Evolutionary conservation across 2,113 vertebrate genomes (phyloP).

Genomic region (Pipra filicauda): DNA sequence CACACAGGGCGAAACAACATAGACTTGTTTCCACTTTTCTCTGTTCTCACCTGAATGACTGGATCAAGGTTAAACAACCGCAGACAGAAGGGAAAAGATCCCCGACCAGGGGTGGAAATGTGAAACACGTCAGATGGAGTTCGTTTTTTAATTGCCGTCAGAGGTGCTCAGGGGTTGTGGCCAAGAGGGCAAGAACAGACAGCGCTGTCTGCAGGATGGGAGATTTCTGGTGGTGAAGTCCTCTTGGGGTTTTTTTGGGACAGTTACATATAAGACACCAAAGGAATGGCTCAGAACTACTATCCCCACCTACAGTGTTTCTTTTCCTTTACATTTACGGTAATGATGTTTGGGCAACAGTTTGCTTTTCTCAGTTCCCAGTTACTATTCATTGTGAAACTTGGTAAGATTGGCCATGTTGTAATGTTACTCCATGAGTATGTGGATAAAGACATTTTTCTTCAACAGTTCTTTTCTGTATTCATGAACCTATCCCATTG

Average conservation of each 20-base stretch:
- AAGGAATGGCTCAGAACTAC: slow-evolving; percentile 69
- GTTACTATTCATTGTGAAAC: slow-evolving; percentile 76
- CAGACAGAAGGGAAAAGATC: slow-evolving; percentile 50
- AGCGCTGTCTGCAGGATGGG: background rate
- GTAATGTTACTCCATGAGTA: slow-evolving; percentile 32
- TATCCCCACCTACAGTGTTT: slow-evolving; percentile 79
- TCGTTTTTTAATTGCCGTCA: background rate
- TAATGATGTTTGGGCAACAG: slow-evolving; percentile 72
- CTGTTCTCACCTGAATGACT: slow-evolving; percentile 15
- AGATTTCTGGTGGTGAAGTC: slow-evolving; percentile 45
- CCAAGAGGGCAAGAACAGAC: background rate
- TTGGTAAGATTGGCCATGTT: slow-evolving; percentile 57
- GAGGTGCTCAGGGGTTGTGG: background rate
- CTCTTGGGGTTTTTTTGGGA: slow-evolving; percentile 22
- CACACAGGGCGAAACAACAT: background rate
- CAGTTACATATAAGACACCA: slow-evolving; percentile 26
- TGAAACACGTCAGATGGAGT: slow-evolving; percentile 18
- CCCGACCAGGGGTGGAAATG: slow-evolving; percentile 36
- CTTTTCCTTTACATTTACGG: slow-evolving; percentile 82
- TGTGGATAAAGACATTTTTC: slow-evolving; percentile 40
- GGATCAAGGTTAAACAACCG: slow-evolving; percentile 27
- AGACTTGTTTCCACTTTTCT: slow-evolving; percentile 19
- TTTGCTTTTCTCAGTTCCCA: slow-evolving; percentile 70
- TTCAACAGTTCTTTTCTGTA: background rate
- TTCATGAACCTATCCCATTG: background rate